Conservation (phyloP, 1,140 invertebrate species). For the Eriocheir sinensis region DNA sequence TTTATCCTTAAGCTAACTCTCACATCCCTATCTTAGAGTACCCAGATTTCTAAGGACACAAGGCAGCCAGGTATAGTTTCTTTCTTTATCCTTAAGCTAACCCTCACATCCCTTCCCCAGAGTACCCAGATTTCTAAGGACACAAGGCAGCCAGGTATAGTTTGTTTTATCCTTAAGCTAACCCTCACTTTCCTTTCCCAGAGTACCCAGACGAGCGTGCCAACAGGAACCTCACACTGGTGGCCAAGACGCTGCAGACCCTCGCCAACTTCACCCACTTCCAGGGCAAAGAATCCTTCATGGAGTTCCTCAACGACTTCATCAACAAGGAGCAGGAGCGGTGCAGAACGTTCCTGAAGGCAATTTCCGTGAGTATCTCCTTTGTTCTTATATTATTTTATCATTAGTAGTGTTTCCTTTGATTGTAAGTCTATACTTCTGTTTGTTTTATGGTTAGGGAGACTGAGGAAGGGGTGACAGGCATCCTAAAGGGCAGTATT, state of each 20-base stretch:
- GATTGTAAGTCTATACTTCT: no score
- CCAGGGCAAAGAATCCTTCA: constrained; percentile 97
- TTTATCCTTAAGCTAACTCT: neutral
- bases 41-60: no score
- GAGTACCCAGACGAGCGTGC: constrained; percentile 95
- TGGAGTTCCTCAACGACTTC: constrained; percentile 98
- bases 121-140: neutral
- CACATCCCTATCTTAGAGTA: neutral
- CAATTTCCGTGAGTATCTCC: constrained; percentile 87
- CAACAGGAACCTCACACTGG: constrained; percentile 94
- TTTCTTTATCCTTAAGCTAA: neutral
- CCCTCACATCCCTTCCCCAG: neutral
- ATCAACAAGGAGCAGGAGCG: constrained; percentile 93
- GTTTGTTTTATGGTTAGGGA: no score
- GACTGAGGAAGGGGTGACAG: no score
- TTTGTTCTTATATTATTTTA: neutral
- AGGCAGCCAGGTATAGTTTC: no score
- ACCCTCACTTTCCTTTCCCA: constrained; percentile 2
- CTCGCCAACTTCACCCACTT: constrained; percentile 96
- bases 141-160: no score
- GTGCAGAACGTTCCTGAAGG: constrained; percentile 94
- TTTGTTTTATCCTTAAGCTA: neutral
- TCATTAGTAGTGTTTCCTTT: neutral
- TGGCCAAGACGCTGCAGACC: constrained; percentile 97
- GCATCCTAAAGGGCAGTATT: no score